Conservation (phyloP, 2,888 invertebrate genomes). For the Brachycybe producta region DNA sequence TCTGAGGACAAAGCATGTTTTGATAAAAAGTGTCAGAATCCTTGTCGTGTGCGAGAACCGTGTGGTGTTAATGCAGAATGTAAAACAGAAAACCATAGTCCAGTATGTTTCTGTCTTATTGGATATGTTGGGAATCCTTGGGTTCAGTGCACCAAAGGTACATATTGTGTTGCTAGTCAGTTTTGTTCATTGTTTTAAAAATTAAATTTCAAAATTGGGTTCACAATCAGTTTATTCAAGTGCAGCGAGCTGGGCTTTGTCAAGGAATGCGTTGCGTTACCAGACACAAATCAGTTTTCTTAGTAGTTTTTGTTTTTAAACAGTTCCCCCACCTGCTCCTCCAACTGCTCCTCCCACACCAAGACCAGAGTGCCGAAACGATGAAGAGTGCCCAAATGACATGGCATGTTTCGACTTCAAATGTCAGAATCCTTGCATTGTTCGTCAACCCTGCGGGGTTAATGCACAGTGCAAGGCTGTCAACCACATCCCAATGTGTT, state of each 20-base stretch:
- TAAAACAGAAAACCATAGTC: slow-evolving; percentile 13
- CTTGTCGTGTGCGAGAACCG: slow-evolving; percentile 35
- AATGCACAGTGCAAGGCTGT: slow-evolving; percentile 23
- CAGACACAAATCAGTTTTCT: too few relatives aligned
- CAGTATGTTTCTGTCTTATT: slow-evolving; percentile 49
- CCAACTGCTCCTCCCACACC: slow-evolving; percentile 25
- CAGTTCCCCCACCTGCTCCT: not conserved
- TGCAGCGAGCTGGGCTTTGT: too few relatives aligned
- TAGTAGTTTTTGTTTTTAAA: too few relatives aligned
- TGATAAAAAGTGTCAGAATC: slow-evolving; percentile 59
- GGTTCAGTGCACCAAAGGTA: slow-evolving; percentile 22
- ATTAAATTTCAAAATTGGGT: too few relatives aligned
- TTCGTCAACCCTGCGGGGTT: slow-evolving; percentile 23
- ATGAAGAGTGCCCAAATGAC: slow-evolving; percentile 59
- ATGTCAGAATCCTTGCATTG: slow-evolving; percentile 48
- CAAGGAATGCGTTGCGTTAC: too few relatives aligned
- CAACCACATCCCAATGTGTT: slow-evolving; percentile 23
- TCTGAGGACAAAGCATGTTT: slow-evolving; percentile 64
- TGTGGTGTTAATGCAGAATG: slow-evolving; percentile 24
- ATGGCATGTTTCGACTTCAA: slow-evolving; percentile 65
- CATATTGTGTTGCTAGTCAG: too few relatives aligned
- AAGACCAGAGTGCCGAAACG: slow-evolving; percentile 52
- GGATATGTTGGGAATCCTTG: slow-evolving; percentile 58
- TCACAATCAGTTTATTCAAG: too few relatives aligned
- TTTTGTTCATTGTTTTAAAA: not conserved